phyloP scores from a whole-genome alignment of 2,797 vertebrate species.

The Poeciliopsis gracilis region DNA sequence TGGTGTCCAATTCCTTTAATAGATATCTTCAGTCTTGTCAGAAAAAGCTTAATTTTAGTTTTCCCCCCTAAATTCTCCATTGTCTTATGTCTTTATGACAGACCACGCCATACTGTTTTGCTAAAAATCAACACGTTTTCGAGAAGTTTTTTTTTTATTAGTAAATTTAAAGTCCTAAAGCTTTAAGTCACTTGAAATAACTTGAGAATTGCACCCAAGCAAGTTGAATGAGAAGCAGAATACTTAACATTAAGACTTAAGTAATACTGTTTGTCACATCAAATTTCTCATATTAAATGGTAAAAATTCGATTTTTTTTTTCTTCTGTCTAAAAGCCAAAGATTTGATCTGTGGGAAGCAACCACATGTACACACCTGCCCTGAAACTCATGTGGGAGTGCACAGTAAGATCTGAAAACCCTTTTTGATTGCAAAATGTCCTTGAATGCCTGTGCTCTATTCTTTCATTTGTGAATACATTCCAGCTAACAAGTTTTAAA shows the following conservation, averaged over 20 bases:
- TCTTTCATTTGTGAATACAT: slow-evolving; percentile 35
- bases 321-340: slow-evolving; percentile 35
- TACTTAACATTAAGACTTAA: not conserved
- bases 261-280: not conserved
- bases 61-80: not conserved
- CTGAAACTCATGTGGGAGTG: slow-evolving; percentile 5
- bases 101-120: not conserved
- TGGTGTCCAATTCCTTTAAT: too few species aligned
- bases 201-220: not conserved
- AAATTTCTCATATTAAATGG: slow-evolving; percentile 1
- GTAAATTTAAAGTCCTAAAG: not conserved
- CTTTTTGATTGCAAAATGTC: slow-evolving; percentile 51
- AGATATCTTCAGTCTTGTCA: too few species aligned
- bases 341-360: slow-evolving; percentile 10
- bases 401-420: slow-evolving; percentile 76
- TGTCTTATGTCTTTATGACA: too few species aligned
- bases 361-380: not conserved
- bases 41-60: too few species aligned
- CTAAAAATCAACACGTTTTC: not conserved
- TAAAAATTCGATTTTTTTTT: slow-evolving; percentile 17
- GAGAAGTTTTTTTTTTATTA: not conserved
- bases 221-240: not conserved
- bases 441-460: slow-evolving; percentile 22
- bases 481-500: slow-evolving; percentile 53
- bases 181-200: not conserved